phyloP scores from a whole-genome alignment of 2,888 invertebrate genomes.

The Nomada ferruginata region DNA sequence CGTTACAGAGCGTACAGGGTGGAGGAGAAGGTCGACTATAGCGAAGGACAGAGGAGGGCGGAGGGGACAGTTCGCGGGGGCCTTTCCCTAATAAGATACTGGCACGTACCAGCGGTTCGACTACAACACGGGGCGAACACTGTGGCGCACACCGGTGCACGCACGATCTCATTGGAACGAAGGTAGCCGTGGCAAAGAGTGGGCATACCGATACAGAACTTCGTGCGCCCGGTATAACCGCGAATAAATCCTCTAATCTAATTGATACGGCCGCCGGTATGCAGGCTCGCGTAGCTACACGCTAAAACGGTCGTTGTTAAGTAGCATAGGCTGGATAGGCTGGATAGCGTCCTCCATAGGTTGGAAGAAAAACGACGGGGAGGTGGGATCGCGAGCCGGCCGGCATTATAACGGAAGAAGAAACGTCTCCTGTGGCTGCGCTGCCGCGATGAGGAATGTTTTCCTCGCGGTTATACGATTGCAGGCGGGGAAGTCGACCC shows the following conservation, averaged over 20 bases:
- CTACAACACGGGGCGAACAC: not conserved
- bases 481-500: not conserved
- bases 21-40: slow-evolving; percentile 4
- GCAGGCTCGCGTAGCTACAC: slow-evolving; percentile 55
- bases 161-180: slow-evolving; percentile 41
- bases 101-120: slow-evolving; percentile 47
- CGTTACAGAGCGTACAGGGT: slow-evolving; percentile 4
- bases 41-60: slow-evolving; percentile 14
- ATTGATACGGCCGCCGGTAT: slow-evolving; percentile 73
- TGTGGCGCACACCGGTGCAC: slow-evolving; percentile 34
- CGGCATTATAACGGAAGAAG: slow-evolving; percentile 51
- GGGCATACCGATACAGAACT: slow-evolving; percentile 72
- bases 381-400: slow-evolving; percentile 36
- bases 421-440: slow-evolving; percentile 33
- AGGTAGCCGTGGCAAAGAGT: slow-evolving; percentile 47
- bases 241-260: slow-evolving; percentile 80
- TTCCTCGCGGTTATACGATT: slow-evolving; percentile 34
- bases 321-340: slow-evolving; percentile 40
- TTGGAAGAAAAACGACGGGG: slow-evolving; percentile 37
- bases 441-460: slow-evolving; percentile 50
- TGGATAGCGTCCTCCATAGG: slow-evolving; percentile 25
- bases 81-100: slow-evolving; percentile 66
- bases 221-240: slow-evolving; percentile 73
- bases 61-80: slow-evolving; percentile 9
- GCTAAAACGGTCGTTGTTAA: slow-evolving; percentile 62